A percentile compares a stretch with the other conserved stretches of the same genome.
These are phyloP conservation scores for Falco punctatus DNA, from an alignment of 2,113 vertebrate species.

Conservation along the genomic window DNA sequence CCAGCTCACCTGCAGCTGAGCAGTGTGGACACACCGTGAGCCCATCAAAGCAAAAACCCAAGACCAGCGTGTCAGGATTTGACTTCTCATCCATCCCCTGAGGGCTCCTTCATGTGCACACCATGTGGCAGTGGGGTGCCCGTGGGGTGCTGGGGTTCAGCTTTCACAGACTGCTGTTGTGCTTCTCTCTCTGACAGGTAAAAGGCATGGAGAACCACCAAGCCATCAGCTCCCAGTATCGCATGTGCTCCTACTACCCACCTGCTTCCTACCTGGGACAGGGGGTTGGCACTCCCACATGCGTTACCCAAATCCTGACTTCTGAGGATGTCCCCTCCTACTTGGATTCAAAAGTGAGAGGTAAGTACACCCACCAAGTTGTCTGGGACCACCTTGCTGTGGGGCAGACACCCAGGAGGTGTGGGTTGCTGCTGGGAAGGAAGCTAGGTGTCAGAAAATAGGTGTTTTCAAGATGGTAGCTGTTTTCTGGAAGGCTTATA, in stretches of 20 bases:
- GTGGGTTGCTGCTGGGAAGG: neutral
- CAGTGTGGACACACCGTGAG: rapidly evolving
- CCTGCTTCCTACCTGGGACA: slow-evolving; percentile 86
- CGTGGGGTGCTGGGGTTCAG: rapidly evolving
- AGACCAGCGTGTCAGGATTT: neutral
- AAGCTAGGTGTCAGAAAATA: neutral
- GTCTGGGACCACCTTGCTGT: neutral
- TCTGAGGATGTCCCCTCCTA: slow-evolving; percentile 82
- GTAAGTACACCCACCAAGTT: slow-evolving; percentile 72
- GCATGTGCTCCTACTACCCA: slow-evolving; percentile 92
- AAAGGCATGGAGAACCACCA: slow-evolving; percentile 84
- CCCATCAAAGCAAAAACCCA: neutral
- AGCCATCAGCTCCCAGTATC: slow-evolving; percentile 85
- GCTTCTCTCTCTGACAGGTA: slow-evolving; percentile 74
- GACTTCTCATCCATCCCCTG: rapidly evolving
- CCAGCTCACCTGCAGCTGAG: neutral
- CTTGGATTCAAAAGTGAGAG: slow-evolving; percentile 78
- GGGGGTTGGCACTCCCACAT: slow-evolving; percentile 74
- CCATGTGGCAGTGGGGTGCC: rapidly evolving
- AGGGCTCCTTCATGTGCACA: neutral
- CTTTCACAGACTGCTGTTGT: slow-evolving; percentile 11
- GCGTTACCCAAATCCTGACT: slow-evolving; percentile 81
- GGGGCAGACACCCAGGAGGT: neutral
- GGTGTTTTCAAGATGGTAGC: neutral
- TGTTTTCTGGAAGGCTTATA: neutral